Evolutionary conservation across 2,113 vertebrate species (phyloP).

Genomic region (Turdus rufiventris): DNA sequence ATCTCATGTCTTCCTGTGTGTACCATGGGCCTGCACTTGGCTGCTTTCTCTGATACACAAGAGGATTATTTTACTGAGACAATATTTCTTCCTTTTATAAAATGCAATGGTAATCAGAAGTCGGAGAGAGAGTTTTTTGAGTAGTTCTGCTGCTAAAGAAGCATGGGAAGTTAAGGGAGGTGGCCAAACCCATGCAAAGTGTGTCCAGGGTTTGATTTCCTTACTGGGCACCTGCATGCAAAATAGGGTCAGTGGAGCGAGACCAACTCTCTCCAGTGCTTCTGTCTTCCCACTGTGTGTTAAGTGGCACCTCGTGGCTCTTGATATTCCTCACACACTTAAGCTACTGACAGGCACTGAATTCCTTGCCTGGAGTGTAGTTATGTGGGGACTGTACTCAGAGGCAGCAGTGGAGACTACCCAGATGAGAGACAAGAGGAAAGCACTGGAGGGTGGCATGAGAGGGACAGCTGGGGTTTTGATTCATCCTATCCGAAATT

Average conservation of each 20-base stretch:
- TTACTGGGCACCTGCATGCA: fast-evolving
- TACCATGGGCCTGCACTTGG: background rate
- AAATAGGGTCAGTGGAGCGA: background rate
- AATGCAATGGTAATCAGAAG: background rate
- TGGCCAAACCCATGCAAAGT: background rate
- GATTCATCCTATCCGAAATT: background rate
- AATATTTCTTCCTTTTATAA: background rate
- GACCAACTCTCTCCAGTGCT: background rate
- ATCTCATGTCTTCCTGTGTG: background rate
- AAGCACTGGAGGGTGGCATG: background rate
- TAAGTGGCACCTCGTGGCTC: fast-evolving
- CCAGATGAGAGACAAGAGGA: background rate
- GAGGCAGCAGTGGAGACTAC: background rate
- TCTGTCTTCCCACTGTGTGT: background rate
- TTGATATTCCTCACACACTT: background rate
- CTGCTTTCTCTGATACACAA: background rate
- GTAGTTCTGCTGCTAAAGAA: background rate
- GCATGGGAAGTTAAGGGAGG: background rate
- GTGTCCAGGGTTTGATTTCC: background rate
- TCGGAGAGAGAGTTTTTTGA: background rate
- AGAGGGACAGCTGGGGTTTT: background rate
- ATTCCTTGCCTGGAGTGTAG: background rate
- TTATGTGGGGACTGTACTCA: background rate
- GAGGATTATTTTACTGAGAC: background rate
- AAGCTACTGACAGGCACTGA: background rate